Percentiles rank a stretch among this genome's conserved stretches.
Conservation (phyloP, 2,113 vertebrate genomes). For the Tinamus guttatus region DNA sequence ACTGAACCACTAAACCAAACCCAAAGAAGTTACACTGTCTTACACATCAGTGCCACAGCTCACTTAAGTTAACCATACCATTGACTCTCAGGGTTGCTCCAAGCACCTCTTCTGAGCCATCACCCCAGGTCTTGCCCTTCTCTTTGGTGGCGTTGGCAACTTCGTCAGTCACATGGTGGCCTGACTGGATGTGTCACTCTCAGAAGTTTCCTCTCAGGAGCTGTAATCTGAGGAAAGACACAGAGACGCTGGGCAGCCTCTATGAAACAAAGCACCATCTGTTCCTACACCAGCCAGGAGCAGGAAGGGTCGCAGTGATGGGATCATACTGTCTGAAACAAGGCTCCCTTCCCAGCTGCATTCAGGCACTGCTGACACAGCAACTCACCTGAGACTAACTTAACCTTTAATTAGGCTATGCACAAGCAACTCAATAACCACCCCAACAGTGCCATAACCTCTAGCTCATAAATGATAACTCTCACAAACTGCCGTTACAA, state of each 20-base stretch:
- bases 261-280: not conserved
- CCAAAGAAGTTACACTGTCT: not conserved
- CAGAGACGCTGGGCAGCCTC: not conserved
- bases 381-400: not conserved
- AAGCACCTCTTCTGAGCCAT: not conserved
- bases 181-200: not conserved
- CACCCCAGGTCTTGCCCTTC: not conserved
- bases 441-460: not conserved
- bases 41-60: not conserved
- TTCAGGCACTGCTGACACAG: not conserved
- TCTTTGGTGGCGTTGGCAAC: not conserved
- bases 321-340: not conserved
- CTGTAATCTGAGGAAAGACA: not conserved
- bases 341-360: not conserved
- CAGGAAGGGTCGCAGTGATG: not conserved
- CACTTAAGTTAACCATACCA: not conserved
- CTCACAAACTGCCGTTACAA: not conserved
- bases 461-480: not conserved
- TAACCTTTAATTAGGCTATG: not conserved
- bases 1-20: not conserved
- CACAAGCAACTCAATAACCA: not conserved
- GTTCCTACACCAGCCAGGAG: not conserved
- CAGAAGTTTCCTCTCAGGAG: not conserved
- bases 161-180: not conserved
- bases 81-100: not conserved